Evolutionary conservation across 2,113 vertebrate species (phyloP).

Genomic region (Erinaceus europaeus): DNA sequence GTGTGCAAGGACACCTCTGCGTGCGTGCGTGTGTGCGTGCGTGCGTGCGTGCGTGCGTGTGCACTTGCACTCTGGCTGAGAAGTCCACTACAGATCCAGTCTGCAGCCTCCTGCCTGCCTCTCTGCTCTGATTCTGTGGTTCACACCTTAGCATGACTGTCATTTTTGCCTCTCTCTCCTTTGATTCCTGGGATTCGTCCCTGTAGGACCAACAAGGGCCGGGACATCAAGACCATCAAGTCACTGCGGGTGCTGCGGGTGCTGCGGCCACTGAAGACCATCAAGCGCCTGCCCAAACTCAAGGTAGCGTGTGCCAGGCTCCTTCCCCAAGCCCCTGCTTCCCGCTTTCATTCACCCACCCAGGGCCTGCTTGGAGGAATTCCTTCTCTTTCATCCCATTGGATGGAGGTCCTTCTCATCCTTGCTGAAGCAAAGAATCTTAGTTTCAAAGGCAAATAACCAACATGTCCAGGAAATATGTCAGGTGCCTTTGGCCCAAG

Average conservation of each 20-base stretch:
- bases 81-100: not conserved
- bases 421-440: not conserved
- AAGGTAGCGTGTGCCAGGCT: conserved; percentile 84
- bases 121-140: not conserved
- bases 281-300: conserved; percentile 98
- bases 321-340: not conserved
- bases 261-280: conserved; percentile 96
- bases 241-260: conserved; percentile 96
- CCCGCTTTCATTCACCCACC: not conserved
- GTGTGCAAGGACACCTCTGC: not conserved
- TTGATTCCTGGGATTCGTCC: conserved; percentile 46
- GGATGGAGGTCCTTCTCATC: not conserved
- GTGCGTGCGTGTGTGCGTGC: not conserved
- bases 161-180: conserved; percentile 37
- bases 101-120: not conserved
- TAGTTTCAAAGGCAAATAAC: conserved; percentile 24
- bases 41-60: not conserved
- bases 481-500: not conserved
- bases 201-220: conserved; percentile 94
- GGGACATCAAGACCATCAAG: conserved; percentile 99
- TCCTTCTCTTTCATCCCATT: not conserved
- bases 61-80: not conserved
- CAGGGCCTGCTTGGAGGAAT: not conserved
- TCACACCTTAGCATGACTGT: not conserved
- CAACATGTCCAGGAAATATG: not conserved